Evolutionary conservation across 2,888 invertebrate species (phyloP), one percentile per base, ranked within the genome.

Genomic region (Microctonus aethiopoides): DNA sequence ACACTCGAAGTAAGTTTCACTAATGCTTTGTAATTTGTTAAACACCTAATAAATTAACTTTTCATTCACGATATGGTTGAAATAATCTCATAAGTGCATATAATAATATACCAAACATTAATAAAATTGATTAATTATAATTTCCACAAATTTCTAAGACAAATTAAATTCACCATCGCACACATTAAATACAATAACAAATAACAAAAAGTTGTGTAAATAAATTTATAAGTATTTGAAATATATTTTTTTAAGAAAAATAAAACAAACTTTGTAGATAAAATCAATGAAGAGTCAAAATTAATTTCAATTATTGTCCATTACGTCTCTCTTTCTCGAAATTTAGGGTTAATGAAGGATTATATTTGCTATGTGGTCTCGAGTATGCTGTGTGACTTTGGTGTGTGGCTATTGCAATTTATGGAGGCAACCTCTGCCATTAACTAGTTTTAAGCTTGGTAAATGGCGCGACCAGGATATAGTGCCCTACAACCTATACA

Each of bases 361-460:
- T 46, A 46, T 46, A 46, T 46, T 46, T 46, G 46, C 46, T 46
- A 20, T 16, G 7, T 46, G 46, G 46, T 46, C 46, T 46, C 46
- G 16, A 46, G 7, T 46, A 16, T 46, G 16, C 46, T 46, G 41
- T 46, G 46, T 46, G 46, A 46, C 46, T 46, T 46, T 16, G 46
- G 16, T 16, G 46, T 46, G 46, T 46, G 46, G 46, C 74, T 70
- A 81, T 80, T 73, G 83, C 82, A 82, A 84, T 84, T 83, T 81
- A 83, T 83, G 78, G 46, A 16, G 46, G 79, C 79, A 76, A 74
- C 73, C 73, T 62, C 36, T 73, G 76, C 77, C 81, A 78, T 84
- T 84, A 83, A 83, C 80, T 78, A 79, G 80, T 82, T 82, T 83
- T 82, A 83, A 84, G 82, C 82, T 75, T 80, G 80, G 81, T 81